Base-by-base conservation (phyloP, 2,113 vertebrate species). In the Gila orcuttii region DNA sequence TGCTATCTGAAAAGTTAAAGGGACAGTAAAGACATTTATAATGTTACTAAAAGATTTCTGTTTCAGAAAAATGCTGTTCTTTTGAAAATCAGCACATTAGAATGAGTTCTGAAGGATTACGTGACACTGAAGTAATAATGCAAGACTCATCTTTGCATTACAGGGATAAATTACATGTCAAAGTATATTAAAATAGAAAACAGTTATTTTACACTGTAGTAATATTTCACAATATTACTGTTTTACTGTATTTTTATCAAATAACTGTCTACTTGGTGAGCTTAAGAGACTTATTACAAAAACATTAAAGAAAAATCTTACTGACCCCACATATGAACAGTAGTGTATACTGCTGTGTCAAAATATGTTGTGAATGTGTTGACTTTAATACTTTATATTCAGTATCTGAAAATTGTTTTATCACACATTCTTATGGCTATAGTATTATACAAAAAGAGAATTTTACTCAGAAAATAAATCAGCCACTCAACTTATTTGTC, bases 321-420 rank as follows among this genome's bases (percentile, higher is more conserved):
- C 52, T 55, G 52, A 55, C 17, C 17, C 17, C 17, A 21, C 6
- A 19, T 57, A 2, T 23, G 19, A 57, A 21, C 55, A 21, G 2
- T 55, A 19, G 17, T 39, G 68, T 39, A 71, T 19, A 9, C 9
- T 71, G 36, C 23, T 71, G 19, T 71, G 36, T 42, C 12, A 12
- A 62, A 57, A 25, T 36, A 28, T 42, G 6, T 75, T 75, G n/a
- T 9, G 25, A 47, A 50, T 76, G 64, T 36, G 39, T 47, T 28
- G 13, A 50, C 42, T 33, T 79, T 60, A 33, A 79, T 42, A 39
- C 21, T 15, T 2, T 2, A 19, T 31, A 64, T 17, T 28, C 8
- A 47, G 60, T 64, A 28, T 45, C 47, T 69, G 36, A 81, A 80
- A 81, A 66, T 23, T 21, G 17, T 82, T 79, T 28, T 1, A 59